A percentile compares a stretch with the other conserved stretches of the same genome.
Evolutionary conservation across 2,797 vertebrate genomes (phyloP).

Genomic region (Coregonus ussuriensis): DNA sequence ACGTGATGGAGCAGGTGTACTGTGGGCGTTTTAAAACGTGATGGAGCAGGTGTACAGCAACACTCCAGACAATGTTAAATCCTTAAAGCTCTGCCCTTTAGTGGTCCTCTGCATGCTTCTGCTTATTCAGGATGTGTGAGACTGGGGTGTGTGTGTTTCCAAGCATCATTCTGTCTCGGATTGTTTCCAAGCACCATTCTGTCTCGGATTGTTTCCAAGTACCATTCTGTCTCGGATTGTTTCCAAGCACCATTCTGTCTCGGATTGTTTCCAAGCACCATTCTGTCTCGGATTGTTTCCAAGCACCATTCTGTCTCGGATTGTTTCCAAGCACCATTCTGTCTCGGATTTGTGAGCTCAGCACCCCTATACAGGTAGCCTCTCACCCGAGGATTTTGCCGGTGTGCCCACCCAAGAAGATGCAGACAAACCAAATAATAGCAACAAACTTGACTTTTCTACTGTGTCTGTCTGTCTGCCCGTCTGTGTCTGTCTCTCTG

Average conservation of each 20-base stretch:
- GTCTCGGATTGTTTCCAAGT: too few species aligned
- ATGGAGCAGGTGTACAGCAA: background rate
- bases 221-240: too few species aligned
- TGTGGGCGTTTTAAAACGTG: too few species aligned
- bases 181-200: too few species aligned
- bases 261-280: too few species aligned
- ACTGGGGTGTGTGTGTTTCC: too few species aligned
- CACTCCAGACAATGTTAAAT: background rate
- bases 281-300: too few species aligned
- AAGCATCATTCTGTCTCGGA: too few species aligned
- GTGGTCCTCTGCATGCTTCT: too few species aligned
- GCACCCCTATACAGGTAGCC: background rate
- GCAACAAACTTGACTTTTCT: background rate
- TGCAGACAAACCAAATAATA: background rate
- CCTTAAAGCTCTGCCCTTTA: background rate
- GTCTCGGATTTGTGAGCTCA: background rate
- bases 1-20: too few species aligned
- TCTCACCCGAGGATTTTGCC: background rate
- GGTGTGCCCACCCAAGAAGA: background rate
- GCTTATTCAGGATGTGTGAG: too few species aligned
- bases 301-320: background rate
- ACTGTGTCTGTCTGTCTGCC: background rate
- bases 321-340: background rate
- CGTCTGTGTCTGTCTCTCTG: background rate
- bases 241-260: too few species aligned